Evolutionary conservation across 1,140 invertebrate species (phyloP), one percentile per base, ranked within the genome.

Genomic region (Aleiodes sp.): DNA sequence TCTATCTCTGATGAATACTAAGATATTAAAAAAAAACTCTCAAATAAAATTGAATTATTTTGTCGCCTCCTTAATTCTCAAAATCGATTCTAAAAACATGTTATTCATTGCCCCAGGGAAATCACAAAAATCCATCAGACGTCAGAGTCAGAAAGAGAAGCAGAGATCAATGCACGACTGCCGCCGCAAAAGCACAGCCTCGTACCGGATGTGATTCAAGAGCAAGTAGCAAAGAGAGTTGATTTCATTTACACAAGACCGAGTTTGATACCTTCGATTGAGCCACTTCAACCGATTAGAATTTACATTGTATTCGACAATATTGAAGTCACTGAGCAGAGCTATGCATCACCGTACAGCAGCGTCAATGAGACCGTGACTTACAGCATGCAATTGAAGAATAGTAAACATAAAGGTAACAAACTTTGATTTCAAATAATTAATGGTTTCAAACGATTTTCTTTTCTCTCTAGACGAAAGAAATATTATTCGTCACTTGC

Each of bases 261-360:
- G 35, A 76, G 71, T 0, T 26, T 72, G 3, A 70, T 74, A 9
- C 76, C 73, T 0, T 80, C 76, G 9, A 66, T 86, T 0, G 89
- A 93, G 80, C 87, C 90, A 0, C 75, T 94, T 8, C 86, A 89
- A n/a, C 85, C 90, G 0, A 87, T 91, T 8, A 85, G 92, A 19
- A 88, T 93, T 10, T 92, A 89, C 65, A 85, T 93, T 21, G 87
- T 92, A 2, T 91, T 93, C 74, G 91, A 94, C 68, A 94, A 93
- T 72, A 88, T 94, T n/a, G 91, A 94, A 72, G 88, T 94, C 1
- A 88, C 87, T 12, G 88, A 92, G 46, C 85, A 89, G 0, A 87
- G 90, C 56, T 88, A 91, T 71, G 83, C 84, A 4, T 84, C 87
- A 9, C 87, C 91, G 33, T 92, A 92, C 67, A 88, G 88, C 61